phyloP scores from a whole-genome alignment of 2,113 vertebrate genomes.

The crab-eating macaque (Macaca fascicularis) region DNA sequence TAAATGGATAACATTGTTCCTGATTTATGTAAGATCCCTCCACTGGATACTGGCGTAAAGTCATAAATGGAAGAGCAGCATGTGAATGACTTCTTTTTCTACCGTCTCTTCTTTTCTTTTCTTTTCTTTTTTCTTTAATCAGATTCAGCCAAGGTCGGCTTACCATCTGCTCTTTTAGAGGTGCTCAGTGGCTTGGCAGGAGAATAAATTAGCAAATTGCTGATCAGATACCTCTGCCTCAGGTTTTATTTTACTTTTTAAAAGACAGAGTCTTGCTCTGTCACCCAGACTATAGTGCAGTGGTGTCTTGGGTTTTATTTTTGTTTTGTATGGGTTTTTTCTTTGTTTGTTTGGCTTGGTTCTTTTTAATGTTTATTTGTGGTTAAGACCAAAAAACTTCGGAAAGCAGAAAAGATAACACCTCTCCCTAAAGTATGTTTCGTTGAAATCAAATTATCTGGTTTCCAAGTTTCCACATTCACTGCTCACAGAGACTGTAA shows the following conservation, averaged over 20 bases:
- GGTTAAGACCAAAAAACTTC: background rate
- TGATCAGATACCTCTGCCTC: background rate
- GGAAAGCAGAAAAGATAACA: background rate
- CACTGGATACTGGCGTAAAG: background rate
- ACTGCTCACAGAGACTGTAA: conserved; percentile 9
- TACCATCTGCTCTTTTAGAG: background rate
- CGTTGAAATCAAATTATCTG: background rate
- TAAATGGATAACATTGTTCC: background rate
- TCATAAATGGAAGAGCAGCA: background rate
- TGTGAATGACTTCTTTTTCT: background rate
- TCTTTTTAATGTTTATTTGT: background rate
- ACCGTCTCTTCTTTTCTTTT: background rate
- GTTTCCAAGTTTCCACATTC: background rate
- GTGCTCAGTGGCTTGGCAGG: background rate
- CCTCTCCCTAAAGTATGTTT: background rate
- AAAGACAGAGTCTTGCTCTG: background rate
- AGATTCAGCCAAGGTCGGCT: background rate
- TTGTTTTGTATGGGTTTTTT: background rate
- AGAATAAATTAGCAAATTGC: background rate
- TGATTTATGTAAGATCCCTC: background rate
- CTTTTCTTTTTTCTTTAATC: background rate
- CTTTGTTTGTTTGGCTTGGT: background rate
- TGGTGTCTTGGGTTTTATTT: background rate
- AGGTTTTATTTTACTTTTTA: background rate
- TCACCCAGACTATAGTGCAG: background rate